A percentile compares a stretch with the other conserved stretches of the same genome.
Conservation (phyloP, 2,888 invertebrate species). For the Ethmia dodecea region DNA sequence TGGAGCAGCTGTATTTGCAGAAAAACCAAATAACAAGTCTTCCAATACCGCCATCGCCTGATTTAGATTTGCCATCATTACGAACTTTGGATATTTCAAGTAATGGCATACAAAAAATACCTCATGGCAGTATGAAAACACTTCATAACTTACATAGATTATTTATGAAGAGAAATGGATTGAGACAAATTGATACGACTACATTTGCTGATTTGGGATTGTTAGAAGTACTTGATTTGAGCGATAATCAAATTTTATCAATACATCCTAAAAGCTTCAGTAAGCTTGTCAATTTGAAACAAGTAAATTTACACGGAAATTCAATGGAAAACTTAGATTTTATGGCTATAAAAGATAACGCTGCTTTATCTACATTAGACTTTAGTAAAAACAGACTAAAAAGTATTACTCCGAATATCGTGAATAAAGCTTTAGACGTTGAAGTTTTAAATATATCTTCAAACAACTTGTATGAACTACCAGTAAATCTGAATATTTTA, state of each 20-base stretch:
- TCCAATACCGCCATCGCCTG: conserved; percentile 81
- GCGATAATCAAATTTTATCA: conserved; percentile 84
- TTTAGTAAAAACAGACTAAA: conserved; percentile 86
- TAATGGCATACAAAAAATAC: conserved; percentile 85
- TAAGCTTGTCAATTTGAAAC: conserved; percentile 80
- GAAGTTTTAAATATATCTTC: conserved; percentile 87
- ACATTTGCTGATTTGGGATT: conserved; percentile 83
- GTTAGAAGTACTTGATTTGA: conserved; percentile 85
- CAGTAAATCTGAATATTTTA: conserved; percentile 82
- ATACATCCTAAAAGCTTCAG: conserved; percentile 81
- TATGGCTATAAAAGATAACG: conserved; percentile 81
- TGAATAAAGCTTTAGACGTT: conserved; percentile 81
- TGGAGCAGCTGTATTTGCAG: conserved; percentile 85
- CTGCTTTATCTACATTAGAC: conserved; percentile 81
- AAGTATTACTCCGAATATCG: conserved; percentile 80
- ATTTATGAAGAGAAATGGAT: conserved; percentile 84
- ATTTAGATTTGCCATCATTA: conserved; percentile 84
- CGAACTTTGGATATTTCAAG: conserved; percentile 85
- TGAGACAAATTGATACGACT: conserved; percentile 82
- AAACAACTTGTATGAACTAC: conserved; percentile 85
- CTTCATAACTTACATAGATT: conserved; percentile 82
- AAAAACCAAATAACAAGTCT: conserved; percentile 83
- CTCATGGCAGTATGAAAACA: conserved; percentile 80
- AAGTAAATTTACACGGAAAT: conserved; percentile 87
- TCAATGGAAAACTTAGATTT: conserved; percentile 83